Percentiles rank a stretch among this genome's conserved stretches.
These are phyloP conservation scores for Sebastes miniatus DNA, from an alignment of 2,797 vertebrate genomes.

Conservation along the genomic window DNA sequence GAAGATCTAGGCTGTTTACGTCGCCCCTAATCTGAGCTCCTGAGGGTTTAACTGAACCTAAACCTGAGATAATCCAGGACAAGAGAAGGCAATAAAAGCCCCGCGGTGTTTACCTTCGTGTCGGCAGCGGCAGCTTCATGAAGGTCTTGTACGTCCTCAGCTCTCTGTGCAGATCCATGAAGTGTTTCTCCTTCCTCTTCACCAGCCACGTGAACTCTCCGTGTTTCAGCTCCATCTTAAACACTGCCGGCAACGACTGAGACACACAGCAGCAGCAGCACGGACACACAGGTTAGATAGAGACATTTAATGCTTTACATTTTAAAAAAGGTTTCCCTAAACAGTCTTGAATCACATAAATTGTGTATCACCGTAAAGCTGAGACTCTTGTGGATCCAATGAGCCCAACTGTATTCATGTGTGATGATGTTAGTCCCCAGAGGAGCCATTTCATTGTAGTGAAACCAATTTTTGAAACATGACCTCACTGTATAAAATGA, in stretches of 20 bases:
- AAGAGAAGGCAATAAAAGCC: not conserved
- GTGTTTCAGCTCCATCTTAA: constrained; percentile 92
- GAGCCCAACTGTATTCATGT: no score
- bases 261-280: not conserved
- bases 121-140: constrained; percentile 79
- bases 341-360: no score
- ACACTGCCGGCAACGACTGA: constrained; percentile 82
- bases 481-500: no score
- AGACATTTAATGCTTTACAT: not conserved
- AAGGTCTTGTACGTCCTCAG: constrained; percentile 94
- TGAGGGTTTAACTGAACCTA: no score
- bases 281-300: not conserved
- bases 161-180: constrained; percentile 94
- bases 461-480: no score
- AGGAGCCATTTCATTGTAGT: no score
- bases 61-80: not conserved
- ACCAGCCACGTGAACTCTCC: constrained; percentile 95
- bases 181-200: constrained; percentile 97
- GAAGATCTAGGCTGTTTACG: not conserved
- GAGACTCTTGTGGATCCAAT: no score
- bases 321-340: not conserved
- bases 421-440: no score
- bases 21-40: not conserved
- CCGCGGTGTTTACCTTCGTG: constrained; percentile 58
- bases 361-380: no score